phyloP scores from a whole-genome alignment of 2,797 vertebrate genomes.

The Triplophysa bombifrons region DNA sequence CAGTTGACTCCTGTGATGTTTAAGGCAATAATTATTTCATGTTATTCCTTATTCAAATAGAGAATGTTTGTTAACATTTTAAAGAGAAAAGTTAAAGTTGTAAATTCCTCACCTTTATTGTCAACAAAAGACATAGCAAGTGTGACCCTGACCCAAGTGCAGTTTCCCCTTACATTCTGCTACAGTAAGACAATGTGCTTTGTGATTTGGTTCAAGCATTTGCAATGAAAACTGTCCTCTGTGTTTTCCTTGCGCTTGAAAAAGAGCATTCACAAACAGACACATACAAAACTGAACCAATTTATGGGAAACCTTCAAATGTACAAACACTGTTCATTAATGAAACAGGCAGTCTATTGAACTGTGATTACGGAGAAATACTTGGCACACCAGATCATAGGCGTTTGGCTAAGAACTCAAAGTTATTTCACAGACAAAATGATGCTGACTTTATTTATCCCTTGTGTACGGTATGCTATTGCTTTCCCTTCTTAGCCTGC shows the following conservation, averaged over 20 bases:
- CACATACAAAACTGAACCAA: neutral
- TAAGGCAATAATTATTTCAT: neutral
- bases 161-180: neutral
- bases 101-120: no score
- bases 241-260: neutral
- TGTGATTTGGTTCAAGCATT: neutral
- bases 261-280: slow-evolving; percentile 2
- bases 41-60: neutral
- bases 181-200: neutral
- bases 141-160: slow-evolving; percentile 8
- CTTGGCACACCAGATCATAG: slow-evolving; percentile 23
- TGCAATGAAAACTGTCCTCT: neutral
- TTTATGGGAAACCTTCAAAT: slow-evolving; percentile 3
- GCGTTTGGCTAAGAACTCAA: slow-evolving; percentile 2
- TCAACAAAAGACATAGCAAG: no score
- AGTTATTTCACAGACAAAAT: slow-evolving; percentile 30
- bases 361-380: slow-evolving; percentile 10
- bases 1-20: neutral
- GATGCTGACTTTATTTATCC: slow-evolving; percentile 26
- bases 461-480: neutral
- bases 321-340: slow-evolving; percentile 23
- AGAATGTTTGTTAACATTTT: no score
- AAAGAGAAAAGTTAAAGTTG: no score
- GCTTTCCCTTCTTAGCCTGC: neutral
- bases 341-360: slow-evolving; percentile 10